A percentile compares a stretch with the other conserved stretches of the same genome.
Conservation (phyloP, 2,888 invertebrate species). For the Apodemia hepburni region DNA sequence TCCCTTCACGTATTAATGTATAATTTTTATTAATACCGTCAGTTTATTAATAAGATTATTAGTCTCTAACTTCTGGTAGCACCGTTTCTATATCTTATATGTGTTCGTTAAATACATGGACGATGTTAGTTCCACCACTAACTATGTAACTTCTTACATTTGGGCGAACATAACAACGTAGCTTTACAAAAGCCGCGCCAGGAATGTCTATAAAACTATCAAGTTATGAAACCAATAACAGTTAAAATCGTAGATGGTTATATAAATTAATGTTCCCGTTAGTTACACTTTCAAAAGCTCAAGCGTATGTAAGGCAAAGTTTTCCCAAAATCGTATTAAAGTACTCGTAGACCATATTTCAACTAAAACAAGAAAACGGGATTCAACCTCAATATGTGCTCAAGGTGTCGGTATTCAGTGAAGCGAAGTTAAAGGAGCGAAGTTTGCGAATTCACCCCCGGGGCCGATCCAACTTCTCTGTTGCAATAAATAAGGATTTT, state of each 20-base stretch:
- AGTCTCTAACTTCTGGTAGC: too few relatives aligned
- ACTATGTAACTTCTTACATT: not conserved
- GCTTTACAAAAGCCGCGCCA: not conserved
- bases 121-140: not conserved
- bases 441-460: slow-evolving; percentile 71
- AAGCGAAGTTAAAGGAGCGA: slow-evolving; percentile 74
- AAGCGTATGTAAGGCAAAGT: slow-evolving; percentile 36
- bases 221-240: slow-evolving; percentile 18
- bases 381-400: slow-evolving; percentile 76
- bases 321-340: slow-evolving; percentile 54
- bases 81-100: too few relatives aligned
- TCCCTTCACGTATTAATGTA: too few relatives aligned
- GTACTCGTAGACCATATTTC: slow-evolving; percentile 57
- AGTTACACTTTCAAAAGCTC: not conserved
- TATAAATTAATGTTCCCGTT: slow-evolving; percentile 15
- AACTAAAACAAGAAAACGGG: slow-evolving; percentile 67
- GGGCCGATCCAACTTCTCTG: slow-evolving; percentile 72
- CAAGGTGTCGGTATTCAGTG: slow-evolving; percentile 72
- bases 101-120: too few relatives aligned
- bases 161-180: not conserved
- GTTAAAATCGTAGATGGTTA: slow-evolving; percentile 8
- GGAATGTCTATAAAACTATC: slow-evolving; percentile 17
- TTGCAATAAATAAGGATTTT: slow-evolving; percentile 79
- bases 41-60: too few relatives aligned
- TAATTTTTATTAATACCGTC: too few relatives aligned